Evolutionary conservation across 2,797 vertebrate genomes (phyloP), one percentile per base, ranked within the genome.

Genomic region (Hippocampus kuda): DNA sequence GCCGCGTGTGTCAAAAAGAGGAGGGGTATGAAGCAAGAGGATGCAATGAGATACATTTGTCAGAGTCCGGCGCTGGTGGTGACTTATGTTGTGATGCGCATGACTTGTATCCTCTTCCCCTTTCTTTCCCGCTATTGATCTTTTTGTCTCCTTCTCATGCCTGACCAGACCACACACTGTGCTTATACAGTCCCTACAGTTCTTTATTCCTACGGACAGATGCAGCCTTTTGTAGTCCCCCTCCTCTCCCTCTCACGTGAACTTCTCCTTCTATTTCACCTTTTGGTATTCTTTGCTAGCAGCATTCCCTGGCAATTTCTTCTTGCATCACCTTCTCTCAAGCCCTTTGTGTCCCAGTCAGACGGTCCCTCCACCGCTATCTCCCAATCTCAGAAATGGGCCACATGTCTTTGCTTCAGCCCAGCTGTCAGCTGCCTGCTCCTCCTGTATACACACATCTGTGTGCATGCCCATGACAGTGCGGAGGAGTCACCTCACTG

Each of bases 371-470:
- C 76, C 69, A 62, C 70, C 41, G 5, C 81, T 81, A 82, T 84
- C 84, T 83, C 70, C 70, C 73, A 78, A 79, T 83, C 81, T 85
- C 84, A 83, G 77, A 80, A 80, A 73, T 30, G 61, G 73, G 27
- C 59, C 66, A 75, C 88, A 83, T 79, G 86, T 87, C 87, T 90
- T 85, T 88, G 80, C 83, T 85, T 88, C 81, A 79, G 82, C 79
- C 85, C 89, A 90, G 89, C 88, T 92, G 91, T 90, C 90, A 90
- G 89, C 90, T 90, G 90, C 84, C 79, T 77, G 85, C 75, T 82
- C 77, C 88, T 88, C 77, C 86, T 89, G 87, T 87, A 84, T 72
- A 79, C 73, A 80, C 84, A 86, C 84, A 88, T 85, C 84, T 85
- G 82, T 83, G 83, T 86, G 79, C 78, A 76, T 87, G 83, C 79